Percentiles rank a stretch among this genome's conserved stretches.
Conservation (phyloP, 1,140 invertebrate genomes). For the Eumaeus atala region DNA sequence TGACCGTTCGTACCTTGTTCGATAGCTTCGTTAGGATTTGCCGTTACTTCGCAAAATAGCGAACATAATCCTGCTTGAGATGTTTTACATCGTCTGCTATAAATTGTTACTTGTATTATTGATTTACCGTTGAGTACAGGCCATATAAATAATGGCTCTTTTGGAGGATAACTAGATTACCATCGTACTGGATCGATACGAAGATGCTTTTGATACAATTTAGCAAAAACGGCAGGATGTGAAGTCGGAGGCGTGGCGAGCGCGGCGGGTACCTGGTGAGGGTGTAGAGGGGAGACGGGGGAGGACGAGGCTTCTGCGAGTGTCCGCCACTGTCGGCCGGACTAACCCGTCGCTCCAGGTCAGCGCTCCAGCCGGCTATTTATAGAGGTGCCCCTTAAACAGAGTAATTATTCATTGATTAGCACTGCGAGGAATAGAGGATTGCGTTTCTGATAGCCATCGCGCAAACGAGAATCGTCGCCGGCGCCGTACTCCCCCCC, state of each 20-base stretch:
- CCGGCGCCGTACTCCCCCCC: conserved; percentile 51
- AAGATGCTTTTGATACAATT: conserved; percentile 51
- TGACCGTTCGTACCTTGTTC: conserved; percentile 39
- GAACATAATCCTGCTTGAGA: conserved; percentile 43
- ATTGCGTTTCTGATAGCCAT: conserved; percentile 72
- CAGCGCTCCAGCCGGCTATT: conserved; percentile 71
- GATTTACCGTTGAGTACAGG: neutral
- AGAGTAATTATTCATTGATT: conserved; percentile 75
- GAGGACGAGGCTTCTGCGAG: conserved; percentile 45
- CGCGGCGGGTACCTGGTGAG: conserved; percentile 22
- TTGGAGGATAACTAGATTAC: neutral
- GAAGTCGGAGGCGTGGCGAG: conserved; percentile 53
- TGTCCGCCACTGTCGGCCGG: conserved; percentile 64
- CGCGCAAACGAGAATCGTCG: conserved; percentile 66
- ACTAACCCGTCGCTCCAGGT: conserved; percentile 72
- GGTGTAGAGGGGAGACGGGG: conserved; percentile 28
- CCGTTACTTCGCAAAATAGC: conserved; percentile 57
- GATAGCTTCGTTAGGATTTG: conserved; percentile 54
- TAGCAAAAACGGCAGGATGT: conserved; percentile 59
- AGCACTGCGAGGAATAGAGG: conserved; percentile 71
- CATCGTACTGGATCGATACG: conserved; percentile 23
- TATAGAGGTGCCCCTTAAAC: conserved; percentile 73
- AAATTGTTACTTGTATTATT: neutral
- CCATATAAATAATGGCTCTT: conserved; percentile 8
- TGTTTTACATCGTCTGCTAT: conserved; percentile 22